These are phyloP conservation scores for Caenorhabditis sp. DNA, from an alignment of 2,888 invertebrate species.

Conservation along the genomic window DNA sequence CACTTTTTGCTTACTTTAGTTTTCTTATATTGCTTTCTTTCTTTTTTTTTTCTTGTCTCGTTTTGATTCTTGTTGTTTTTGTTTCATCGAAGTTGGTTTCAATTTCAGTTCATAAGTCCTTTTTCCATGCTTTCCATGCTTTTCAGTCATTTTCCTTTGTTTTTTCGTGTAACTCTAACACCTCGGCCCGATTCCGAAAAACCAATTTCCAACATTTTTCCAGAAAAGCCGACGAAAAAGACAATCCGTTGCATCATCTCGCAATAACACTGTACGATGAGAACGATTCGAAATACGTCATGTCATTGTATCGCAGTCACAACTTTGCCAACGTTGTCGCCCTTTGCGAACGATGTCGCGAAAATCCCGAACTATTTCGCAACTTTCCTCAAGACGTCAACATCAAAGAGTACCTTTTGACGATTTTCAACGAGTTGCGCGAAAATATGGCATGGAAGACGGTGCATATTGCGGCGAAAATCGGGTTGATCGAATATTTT, in stretches of 20 bases:
- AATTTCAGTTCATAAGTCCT: no score
- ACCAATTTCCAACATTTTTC: no score
- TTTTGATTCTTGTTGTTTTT: no score
- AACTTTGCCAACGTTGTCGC: conserved; percentile 48
- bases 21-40: no score
- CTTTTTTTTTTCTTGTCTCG: no score
- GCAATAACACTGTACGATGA: conserved; percentile 42
- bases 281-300: conserved; percentile 26
- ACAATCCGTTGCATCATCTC: conserved; percentile 37
- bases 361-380: conserved; percentile 45
- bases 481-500: conserved; percentile 46
- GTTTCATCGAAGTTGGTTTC: no score
- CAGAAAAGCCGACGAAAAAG: conserved; percentile 15
- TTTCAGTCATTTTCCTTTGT: no score
- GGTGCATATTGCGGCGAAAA: conserved; percentile 40
- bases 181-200: no score
- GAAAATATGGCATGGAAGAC: conserved; percentile 52
- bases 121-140: no score
- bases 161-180: no score
- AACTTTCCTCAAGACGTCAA: conserved; percentile 35
- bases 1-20: no score
- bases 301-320: conserved; percentile 44
- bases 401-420: conserved; percentile 33
- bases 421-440: conserved; percentile 38
- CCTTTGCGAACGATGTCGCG: conserved; percentile 52